Base-by-base conservation (phyloP, 2,888 invertebrate species). In the Phlogophora meticulosa region DNA sequence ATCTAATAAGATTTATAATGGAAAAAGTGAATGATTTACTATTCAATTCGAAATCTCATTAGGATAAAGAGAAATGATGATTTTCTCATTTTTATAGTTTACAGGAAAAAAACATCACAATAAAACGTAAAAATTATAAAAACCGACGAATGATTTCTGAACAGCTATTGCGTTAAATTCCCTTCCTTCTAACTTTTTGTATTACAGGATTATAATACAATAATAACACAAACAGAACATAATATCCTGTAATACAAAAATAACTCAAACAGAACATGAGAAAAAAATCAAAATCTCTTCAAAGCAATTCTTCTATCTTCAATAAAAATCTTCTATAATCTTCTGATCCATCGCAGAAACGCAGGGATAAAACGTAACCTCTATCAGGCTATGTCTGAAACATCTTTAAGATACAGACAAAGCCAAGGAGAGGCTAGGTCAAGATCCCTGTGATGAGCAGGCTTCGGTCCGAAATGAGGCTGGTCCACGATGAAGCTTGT, bases 351-450 rank as follows among this genome's bases (percentile, higher is more conserved):
- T 53, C 72, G 87, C 22, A 42, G 88, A 73, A 56, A 70, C 72
- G 82, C 87, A 88, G 89, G 94, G 92, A 90, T 83, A 87, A 92
- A 95, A 96, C 96, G 96, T 95, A 96, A 95, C 96, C 96, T 95
- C 96, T 95, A 94, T 93, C 93, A 95, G 96, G 96, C 96, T 96
- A 95, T 96, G 96, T 96, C 96, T 96, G 96, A 95, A 87, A 87
- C 85, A 87, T 87, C 81, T 76, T 24, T 79, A 83, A 86, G 87
- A 92, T 85, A 96, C 96, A 96, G 96, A 96, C 96, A 96, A 95
- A 96, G 96, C 96, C 96, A 95, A 96, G 96, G 95, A 96, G 96
- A 96, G 96, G 96, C 96, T 96, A 96, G 93, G 96, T 94, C 93
- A 92, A 91, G 62, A 84, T 90, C 92, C 94, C 91, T 71, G 42